Evolutionary conservation across 2,113 vertebrate species (phyloP).

Genomic region (Glaucomys volans): DNA sequence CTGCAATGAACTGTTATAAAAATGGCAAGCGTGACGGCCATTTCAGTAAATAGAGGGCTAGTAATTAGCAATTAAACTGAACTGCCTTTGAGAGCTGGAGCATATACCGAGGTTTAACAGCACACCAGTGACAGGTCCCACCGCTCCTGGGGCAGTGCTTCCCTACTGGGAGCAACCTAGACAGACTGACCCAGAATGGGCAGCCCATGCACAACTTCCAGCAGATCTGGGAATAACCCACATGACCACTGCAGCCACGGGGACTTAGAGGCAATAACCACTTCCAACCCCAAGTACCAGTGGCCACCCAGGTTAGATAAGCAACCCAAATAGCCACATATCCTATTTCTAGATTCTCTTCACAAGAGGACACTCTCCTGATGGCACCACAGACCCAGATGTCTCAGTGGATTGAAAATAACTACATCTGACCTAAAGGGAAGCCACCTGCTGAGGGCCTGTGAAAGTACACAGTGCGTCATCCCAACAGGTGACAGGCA

Average conservation of each 20-base stretch:
- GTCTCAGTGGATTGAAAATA: neutral
- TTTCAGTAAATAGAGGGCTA: slow-evolving; percentile 66
- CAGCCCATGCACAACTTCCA: neutral
- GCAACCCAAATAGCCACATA: fast-evolving
- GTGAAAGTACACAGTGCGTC: fast-evolving
- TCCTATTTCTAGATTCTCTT: neutral
- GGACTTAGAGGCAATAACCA: fast-evolving
- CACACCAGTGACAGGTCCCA: fast-evolving
- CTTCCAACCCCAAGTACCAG: fast-evolving
- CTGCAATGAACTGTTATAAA: slow-evolving; percentile 28
- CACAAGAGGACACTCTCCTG: neutral
- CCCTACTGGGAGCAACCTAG: neutral
- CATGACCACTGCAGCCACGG: fast-evolving
- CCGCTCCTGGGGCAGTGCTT: neutral
- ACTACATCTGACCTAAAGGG: neutral
- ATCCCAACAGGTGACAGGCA: neutral
- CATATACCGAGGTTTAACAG: neutral
- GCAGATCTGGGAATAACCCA: neutral
- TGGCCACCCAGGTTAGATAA: neutral
- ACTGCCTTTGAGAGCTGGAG: slow-evolving; percentile 44
- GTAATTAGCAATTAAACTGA: slow-evolving; percentile 75
- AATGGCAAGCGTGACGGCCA: slow-evolving; percentile 71
- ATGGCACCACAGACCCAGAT: neutral
- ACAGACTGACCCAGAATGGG: neutral
- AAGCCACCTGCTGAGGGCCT: neutral